These are phyloP conservation scores for Mermis nigrescens DNA, from an alignment of 2,888 invertebrate genomes.

Conservation along the genomic window DNA sequence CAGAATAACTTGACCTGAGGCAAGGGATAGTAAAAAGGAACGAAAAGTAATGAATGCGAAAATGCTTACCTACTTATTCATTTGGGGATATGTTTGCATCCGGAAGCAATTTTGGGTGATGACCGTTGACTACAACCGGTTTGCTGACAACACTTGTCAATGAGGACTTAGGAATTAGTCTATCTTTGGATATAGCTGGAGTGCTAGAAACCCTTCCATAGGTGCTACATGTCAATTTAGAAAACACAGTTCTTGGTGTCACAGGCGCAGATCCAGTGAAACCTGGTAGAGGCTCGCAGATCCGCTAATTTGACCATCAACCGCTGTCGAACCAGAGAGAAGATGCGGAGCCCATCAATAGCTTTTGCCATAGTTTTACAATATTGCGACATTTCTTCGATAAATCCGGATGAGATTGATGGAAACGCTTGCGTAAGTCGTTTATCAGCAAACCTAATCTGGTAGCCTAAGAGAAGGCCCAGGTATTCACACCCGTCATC, in stretches of 20 bases:
- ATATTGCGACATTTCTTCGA: conserved; percentile 4
- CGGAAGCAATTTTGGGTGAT: no score
- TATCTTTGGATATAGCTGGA: no score
- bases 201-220: not conserved
- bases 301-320: no score
- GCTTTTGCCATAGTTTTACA: conserved; percentile 10
- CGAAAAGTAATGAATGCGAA: no score
- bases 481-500: no score
- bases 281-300: not conserved
- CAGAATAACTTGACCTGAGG: no score
- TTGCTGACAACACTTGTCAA: no score
- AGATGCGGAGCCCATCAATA: not conserved
- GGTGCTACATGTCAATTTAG: not conserved
- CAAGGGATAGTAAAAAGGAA: no score
- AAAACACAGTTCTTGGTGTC: not conserved
- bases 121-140: no score
- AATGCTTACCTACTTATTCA: no score
- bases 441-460: conserved; percentile 11
- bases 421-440: conserved; percentile 7
- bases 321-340: not conserved
- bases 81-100: no score
- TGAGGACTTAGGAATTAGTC: no score
- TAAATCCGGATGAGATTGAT: conserved; percentile 6
- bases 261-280: not conserved
- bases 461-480: conserved; percentile 10